Evolutionary conservation across 2,888 invertebrate genomes (phyloP), one percentile per base, ranked within the genome.

Genomic region (Caenorhabditis afra): DNA sequence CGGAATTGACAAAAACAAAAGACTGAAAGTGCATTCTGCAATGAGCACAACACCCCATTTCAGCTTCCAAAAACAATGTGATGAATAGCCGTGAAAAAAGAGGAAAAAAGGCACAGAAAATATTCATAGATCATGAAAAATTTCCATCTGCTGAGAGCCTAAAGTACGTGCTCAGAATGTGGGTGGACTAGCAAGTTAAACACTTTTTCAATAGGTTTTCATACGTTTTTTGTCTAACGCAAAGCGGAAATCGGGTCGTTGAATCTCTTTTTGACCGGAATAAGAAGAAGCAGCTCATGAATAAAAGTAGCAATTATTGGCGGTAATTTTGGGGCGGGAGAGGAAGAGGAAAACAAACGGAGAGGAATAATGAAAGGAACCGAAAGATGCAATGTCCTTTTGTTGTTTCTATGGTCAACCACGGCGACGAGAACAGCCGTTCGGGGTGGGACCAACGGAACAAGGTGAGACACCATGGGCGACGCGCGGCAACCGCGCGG

Each of bases 371-470:
- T 20, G 39, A 50, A 20, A 22, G 52, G 11, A 53, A 12, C 29
- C 22, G 22, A 22, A 39, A 20, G 29, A 35, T 45, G 49, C 52
- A 47, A 22, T 52, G 37, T 39, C 37, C 52, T 45, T 47, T 20
- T 44, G 50, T 55, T 71, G 55, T 71, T 71, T 57, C 41, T 29
- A 1, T 55, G 55, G 70, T 70, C 41, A 22, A 2, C 41, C 20
- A 14, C 12, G 39, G 41, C 53, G 53, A 37, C 53, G 50, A 41
- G 14, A 22, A n/a, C 22, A 11, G 10, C 8, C 12, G 18, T 50
- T 8, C 3, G 11, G 11, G 2, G 12, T 11, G 55, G 73, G 64
- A 64, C 73, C 73, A 73, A 29, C 37, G 73, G 49, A 73, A 64
- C 73, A 73, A 70, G 16, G 53, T 55, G 53, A 11, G 1, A 7